Evolutionary conservation across 1,140 invertebrate genomes (phyloP).

Genomic region (Rhopalosiphum padi): DNA sequence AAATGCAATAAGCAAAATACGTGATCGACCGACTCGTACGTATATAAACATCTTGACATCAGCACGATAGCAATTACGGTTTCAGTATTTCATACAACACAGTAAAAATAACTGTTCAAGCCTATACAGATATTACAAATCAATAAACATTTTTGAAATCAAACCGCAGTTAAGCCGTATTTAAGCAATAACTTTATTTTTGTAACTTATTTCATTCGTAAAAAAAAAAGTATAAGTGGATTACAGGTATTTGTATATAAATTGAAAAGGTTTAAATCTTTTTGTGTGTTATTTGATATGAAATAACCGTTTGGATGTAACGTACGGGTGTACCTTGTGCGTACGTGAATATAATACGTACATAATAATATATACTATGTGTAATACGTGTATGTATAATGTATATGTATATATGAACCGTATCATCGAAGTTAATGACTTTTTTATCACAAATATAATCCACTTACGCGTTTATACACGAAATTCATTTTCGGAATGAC

Average conservation of each 20-base stretch:
- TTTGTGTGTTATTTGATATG: not conserved
- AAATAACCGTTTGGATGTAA: not conserved
- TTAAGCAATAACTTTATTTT: constrained; percentile 7
- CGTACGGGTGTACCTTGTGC: not conserved
- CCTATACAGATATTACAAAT: not conserved
- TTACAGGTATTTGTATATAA: not conserved
- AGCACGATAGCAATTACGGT: not conserved
- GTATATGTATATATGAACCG: not conserved
- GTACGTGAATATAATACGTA: not conserved
- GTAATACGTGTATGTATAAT: not conserved
- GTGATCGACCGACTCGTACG: not conserved
- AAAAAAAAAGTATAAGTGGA: constrained; percentile 7
- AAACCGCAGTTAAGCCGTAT: not conserved
- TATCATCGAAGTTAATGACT: not conserved
- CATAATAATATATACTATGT: not conserved
- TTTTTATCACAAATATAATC: constrained; percentile 30
- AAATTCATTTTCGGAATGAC: not conserved
- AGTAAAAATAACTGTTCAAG: not conserved
- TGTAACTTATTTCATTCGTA: not conserved
- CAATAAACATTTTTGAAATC: not conserved
- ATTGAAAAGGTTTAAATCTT: constrained; percentile 33
- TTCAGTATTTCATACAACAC: not conserved
- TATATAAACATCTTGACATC: not conserved
- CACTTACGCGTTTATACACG: not conserved
- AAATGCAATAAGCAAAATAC: not conserved